Percentiles rank a stretch among this genome's conserved stretches.
These are phyloP conservation scores for Ranitomeya variabilis DNA, from an alignment of 2,113 vertebrate species.

Conservation along the genomic window DNA sequence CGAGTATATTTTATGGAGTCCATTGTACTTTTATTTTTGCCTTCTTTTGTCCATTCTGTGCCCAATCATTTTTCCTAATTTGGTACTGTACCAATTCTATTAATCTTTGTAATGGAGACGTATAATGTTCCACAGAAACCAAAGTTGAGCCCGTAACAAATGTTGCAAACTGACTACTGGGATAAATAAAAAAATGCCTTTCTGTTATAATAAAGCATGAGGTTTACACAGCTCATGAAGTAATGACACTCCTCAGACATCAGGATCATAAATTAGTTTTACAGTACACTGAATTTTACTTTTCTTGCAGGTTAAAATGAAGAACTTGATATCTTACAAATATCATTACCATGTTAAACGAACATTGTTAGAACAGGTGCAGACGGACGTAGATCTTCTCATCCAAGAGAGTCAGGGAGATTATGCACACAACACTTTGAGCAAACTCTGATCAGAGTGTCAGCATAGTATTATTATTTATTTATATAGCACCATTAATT, in stretches of 20 bases:
- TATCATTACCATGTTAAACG: neutral
- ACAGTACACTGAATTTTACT: neutral
- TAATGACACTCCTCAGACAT: neutral
- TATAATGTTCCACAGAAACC: neutral
- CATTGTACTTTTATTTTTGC: neutral
- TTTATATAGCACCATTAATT: too few species aligned
- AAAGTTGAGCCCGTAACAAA: neutral
- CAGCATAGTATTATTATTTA: too few species aligned
- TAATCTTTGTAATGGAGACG: neutral
- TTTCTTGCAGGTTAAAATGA: neutral
- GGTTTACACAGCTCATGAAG: neutral
- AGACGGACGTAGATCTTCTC: too few species aligned
- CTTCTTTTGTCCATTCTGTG: neutral
- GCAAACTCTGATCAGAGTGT: too few species aligned
- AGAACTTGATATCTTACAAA: neutral
- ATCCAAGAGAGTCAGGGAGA: too few species aligned
- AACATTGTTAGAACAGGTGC: too few species aligned
- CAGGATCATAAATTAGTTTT: neutral
- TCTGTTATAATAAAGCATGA: neutral
- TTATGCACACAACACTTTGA: too few species aligned
- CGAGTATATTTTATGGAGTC: neutral
- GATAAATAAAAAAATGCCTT: neutral
- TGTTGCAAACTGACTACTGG: neutral
- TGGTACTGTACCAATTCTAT: neutral
- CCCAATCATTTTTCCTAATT: neutral